These are phyloP conservation scores for Macrotrachela quadricornifera DNA, from an alignment of 1,140 invertebrate genomes.

Conservation along the genomic window DNA sequence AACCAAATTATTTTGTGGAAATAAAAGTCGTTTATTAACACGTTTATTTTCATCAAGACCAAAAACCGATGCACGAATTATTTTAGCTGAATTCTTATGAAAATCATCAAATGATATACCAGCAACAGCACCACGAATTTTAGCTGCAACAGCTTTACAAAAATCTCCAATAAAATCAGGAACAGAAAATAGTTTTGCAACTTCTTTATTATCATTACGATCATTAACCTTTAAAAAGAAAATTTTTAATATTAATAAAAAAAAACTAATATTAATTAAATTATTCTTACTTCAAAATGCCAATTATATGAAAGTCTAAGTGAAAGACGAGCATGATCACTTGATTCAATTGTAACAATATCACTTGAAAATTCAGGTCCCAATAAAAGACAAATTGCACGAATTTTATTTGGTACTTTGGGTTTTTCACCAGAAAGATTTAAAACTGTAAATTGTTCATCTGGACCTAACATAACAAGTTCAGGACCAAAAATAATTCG, in stretches of 20 bases:
- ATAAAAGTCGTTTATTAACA: slow-evolving; percentile 25
- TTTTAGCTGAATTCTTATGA: slow-evolving; percentile 35
- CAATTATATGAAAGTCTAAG: slow-evolving; percentile 36
- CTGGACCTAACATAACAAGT: slow-evolving; percentile 34
- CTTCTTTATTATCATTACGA: slow-evolving; percentile 11
- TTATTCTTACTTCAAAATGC: slow-evolving; percentile 12
- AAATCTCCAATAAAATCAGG: slow-evolving; percentile 36
- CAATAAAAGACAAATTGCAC: slow-evolving; percentile 32
- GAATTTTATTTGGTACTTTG: slow-evolving; percentile 33
- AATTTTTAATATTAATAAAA: neutral
- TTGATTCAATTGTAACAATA: slow-evolving; percentile 35
- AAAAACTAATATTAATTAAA: slow-evolving; percentile 9
- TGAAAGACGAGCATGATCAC: slow-evolving; percentile 34
- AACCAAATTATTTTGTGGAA: slow-evolving; percentile 31
- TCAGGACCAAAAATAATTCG: slow-evolving; percentile 35
- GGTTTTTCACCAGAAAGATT: slow-evolving; percentile 34
- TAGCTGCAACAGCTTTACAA: slow-evolving; percentile 35
- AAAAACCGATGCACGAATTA: slow-evolving; percentile 34
- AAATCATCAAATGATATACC: slow-evolving; percentile 35
- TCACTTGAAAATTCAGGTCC: slow-evolving; percentile 37
- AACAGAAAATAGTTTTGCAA: slow-evolving; percentile 33
- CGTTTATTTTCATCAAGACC: slow-evolving; percentile 30
- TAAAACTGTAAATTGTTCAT: slow-evolving; percentile 36
- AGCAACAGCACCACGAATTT: slow-evolving; percentile 33
- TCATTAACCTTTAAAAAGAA: neutral